These are phyloP conservation scores for Actenoides hombroni DNA, from an alignment of 2,113 vertebrate genomes.

Conservation along the genomic window DNA sequence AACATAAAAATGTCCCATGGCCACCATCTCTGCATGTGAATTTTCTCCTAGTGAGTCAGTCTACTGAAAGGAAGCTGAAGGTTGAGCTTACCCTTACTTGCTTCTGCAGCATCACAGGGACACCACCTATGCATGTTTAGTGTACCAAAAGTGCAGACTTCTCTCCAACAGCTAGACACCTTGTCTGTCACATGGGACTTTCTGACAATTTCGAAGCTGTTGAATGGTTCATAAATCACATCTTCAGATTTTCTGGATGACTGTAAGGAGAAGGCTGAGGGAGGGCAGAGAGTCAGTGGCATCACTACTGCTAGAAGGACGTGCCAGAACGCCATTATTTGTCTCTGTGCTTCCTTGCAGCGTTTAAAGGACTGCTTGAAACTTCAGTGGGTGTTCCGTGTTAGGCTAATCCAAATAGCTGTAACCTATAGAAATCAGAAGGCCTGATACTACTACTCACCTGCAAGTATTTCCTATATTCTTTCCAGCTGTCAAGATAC, in stretches of 20 bases:
- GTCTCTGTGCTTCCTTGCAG: background rate
- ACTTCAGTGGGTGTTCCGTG: background rate
- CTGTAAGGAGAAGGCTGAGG: background rate
- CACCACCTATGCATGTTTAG: background rate
- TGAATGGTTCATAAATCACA: background rate
- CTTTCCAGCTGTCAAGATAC: background rate
- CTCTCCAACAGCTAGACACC: background rate
- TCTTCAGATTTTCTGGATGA: background rate
- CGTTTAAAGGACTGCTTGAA: background rate
- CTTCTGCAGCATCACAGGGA: background rate
- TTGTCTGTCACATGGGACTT: background rate
- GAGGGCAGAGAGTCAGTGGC: background rate
- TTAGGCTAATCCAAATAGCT: background rate
- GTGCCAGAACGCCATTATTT: background rate
- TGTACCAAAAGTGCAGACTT: background rate
- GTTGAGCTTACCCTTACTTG: background rate
- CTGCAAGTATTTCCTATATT: background rate
- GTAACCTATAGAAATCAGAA: background rate
- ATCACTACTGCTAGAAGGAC: fast-evolving
- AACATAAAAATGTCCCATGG: background rate
- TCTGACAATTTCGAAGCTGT: background rate
- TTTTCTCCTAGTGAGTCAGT: background rate
- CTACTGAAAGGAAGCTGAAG: background rate
- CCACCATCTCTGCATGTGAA: fast-evolving
- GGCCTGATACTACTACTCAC: background rate